Evolutionary conservation across 1,140 invertebrate genomes (phyloP).

Genomic region (Scaptomyza montana): DNA sequence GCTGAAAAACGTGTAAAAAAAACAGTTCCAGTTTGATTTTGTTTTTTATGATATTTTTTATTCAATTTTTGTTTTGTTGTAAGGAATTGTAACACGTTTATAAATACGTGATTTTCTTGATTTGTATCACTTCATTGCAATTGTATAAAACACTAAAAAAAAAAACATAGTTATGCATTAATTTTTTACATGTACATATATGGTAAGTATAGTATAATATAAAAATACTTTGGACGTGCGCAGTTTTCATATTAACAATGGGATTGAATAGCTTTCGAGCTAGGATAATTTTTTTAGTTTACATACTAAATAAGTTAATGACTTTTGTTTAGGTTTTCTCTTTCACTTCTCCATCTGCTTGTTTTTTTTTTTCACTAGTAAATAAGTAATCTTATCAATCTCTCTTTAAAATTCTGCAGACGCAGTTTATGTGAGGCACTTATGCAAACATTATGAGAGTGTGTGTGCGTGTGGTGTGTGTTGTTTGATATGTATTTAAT

Average conservation of each 20-base stretch:
- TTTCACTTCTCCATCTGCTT: constrained; percentile 1
- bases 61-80: constrained; percentile 20
- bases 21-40: constrained; percentile 19
- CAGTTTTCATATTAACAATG: constrained; percentile 52
- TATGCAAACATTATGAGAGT: constrained; percentile 27
- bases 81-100: constrained; percentile 27
- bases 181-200: constrained; percentile 36
- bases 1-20: constrained; percentile 38
- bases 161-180: constrained; percentile 39
- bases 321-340: constrained; percentile 57
- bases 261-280: constrained; percentile 13
- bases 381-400: constrained; percentile 81
- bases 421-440: constrained; percentile 48
- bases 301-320: constrained; percentile 66
- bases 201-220: constrained; percentile 45
- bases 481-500: constrained; percentile 3
- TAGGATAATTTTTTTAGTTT: constrained; percentile 32
- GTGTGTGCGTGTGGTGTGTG: constrained; percentile 11
- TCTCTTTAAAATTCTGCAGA: constrained; percentile 53
- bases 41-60: constrained; percentile 11
- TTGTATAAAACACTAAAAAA: constrained; percentile 37
- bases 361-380: constrained; percentile 67
- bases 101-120: constrained; percentile 14
- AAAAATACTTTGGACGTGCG: constrained; percentile 78
- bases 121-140: constrained; percentile 61